A percentile compares a stretch with the other conserved stretches of the same genome.
Conservation (phyloP, 2,797 vertebrate species). For the Amblyopsis hoosieri region DNA sequence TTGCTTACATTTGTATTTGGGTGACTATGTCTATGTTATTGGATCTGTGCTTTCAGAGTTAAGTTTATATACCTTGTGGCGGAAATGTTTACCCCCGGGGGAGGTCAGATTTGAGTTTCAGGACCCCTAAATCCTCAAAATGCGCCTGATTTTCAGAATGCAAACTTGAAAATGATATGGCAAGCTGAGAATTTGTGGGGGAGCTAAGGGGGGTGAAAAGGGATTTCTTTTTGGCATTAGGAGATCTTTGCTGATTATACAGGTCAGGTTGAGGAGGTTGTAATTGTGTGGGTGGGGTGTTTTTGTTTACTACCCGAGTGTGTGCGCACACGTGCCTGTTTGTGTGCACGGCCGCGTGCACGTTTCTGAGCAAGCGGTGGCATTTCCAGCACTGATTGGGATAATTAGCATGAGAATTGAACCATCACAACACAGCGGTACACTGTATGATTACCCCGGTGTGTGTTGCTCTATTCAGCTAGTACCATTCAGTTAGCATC, state of each 20-base stretch:
- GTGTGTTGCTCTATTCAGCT: conserved; percentile 45
- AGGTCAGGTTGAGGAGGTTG: conserved; percentile 64
- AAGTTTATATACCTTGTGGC: conserved; percentile 43
- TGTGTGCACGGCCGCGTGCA: conserved; percentile 20
- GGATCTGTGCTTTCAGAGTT: conserved; percentile 45
- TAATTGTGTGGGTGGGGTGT: conserved; percentile 65
- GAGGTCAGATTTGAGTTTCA: conserved; percentile 48
- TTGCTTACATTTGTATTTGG: conserved; percentile 51
- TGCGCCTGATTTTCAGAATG: conserved; percentile 58
- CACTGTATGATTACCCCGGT: conserved; percentile 65
- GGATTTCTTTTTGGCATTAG: conserved; percentile 72
- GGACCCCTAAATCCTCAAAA: conserved; percentile 52
- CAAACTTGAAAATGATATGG: conserved; percentile 66
- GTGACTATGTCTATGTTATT: neutral
- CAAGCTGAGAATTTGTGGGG: conserved; percentile 64
- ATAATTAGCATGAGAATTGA: conserved; percentile 81
- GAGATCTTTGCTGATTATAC: conserved; percentile 74
- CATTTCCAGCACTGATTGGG: conserved; percentile 69
- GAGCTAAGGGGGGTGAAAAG: conserved; percentile 64
- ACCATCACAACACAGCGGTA: conserved; percentile 71
- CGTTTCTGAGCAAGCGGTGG: conserved; percentile 40
- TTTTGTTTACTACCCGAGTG: conserved; percentile 60
- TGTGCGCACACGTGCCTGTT: conserved; percentile 14
- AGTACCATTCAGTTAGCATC: conserved; percentile 39
- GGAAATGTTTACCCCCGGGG: conserved; percentile 50